A percentile compares a stretch with the other conserved stretches of the same genome.
Evolutionary conservation across 2,113 vertebrate species (phyloP).

Genomic region (Phylloscopus whistleri): DNA sequence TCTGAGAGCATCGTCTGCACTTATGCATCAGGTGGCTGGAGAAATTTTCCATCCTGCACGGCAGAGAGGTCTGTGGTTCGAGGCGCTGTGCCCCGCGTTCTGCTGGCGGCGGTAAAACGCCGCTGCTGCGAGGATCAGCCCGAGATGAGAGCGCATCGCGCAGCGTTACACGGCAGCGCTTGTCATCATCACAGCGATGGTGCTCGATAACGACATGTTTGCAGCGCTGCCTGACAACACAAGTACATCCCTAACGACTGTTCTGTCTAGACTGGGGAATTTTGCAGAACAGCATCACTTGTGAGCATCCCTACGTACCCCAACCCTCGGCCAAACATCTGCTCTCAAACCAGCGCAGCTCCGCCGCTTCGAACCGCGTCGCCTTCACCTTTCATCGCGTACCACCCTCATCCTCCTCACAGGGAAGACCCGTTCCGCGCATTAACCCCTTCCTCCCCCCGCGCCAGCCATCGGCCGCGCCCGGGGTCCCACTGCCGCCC

Average conservation of each 20-base stretch:
- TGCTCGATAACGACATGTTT: not conserved
- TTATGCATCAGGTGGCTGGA: not conserved
- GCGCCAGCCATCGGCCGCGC: not conserved
- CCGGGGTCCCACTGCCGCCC: not conserved
- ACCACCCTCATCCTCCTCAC: accelerated
- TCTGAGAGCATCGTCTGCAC: not conserved
- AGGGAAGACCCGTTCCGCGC: accelerated
- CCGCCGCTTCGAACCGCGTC: not conserved
- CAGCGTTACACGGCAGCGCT: not conserved
- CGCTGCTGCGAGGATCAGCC: not conserved
- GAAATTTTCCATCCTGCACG: not conserved
- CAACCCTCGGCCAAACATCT: not conserved
- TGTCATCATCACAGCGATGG: not conserved
- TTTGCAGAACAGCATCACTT: not conserved
- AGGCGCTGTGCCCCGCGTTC: not conserved
- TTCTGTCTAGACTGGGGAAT: not conserved
- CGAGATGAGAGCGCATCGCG: not conserved
- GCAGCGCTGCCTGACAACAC: not conserved
- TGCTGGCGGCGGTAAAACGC: not conserved
- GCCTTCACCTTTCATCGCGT: not conserved
- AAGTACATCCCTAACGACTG: not conserved
- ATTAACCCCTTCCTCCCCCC: not conserved
- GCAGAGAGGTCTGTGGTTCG: not conserved
- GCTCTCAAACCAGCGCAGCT: not conserved
- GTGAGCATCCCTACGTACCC: not conserved